phyloP scores from a whole-genome alignment of 2,888 invertebrate genomes.

The Tuberolachnus salignus region DNA sequence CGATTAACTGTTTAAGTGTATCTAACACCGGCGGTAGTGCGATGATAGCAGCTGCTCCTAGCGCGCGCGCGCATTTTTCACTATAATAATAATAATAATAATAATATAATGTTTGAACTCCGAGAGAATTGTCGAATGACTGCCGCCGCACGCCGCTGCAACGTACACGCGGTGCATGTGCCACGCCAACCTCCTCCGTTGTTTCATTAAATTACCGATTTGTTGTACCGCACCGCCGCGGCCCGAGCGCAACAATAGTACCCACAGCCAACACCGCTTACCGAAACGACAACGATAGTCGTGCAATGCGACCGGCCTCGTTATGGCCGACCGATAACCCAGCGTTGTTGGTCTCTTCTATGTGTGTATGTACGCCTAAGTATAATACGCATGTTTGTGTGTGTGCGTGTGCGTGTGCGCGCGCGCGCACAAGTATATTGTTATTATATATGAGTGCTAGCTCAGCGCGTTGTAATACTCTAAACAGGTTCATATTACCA shows the following conservation, averaged over 20 bases:
- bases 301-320: conserved; percentile 43
- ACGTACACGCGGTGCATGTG: conserved; percentile 4
- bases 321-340: conserved; percentile 48
- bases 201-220: conserved; percentile 51
- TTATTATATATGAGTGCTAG: not conserved
- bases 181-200: conserved; percentile 29
- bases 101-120: conserved; percentile 23
- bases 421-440: not conserved
- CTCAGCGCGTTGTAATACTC: conserved; percentile 37
- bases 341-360: conserved; percentile 23
- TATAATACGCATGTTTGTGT: too few species aligned
- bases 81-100: not conserved
- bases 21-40: not conserved
- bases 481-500: conserved; percentile 52
- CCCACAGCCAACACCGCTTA: not conserved
- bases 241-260: not conserved
- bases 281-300: conserved; percentile 24
- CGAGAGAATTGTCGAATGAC: conserved; percentile 32
- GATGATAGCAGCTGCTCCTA: conserved; percentile 32
- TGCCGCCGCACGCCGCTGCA: conserved; percentile 5
- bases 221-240: conserved; percentile 1
- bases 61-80: conserved; percentile 15
- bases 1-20: conserved; percentile 27
- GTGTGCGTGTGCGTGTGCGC: not conserved
- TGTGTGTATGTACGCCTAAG: not conserved